Evolutionary conservation across 2,888 invertebrate genomes (phyloP).

Genomic region (Liodrosophila aerea): DNA sequence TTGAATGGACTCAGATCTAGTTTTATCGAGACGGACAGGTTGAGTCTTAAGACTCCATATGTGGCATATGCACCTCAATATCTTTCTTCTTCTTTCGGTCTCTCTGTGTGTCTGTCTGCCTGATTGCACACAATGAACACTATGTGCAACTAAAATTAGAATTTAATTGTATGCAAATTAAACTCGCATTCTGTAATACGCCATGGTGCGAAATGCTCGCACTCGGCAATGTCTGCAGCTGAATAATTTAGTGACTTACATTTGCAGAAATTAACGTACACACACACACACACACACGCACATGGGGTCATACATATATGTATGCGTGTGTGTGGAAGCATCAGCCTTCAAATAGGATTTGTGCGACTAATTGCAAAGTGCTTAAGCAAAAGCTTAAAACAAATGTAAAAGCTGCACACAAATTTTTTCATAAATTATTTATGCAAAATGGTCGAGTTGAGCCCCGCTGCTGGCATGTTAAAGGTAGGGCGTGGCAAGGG

Average conservation of each 20-base stretch:
- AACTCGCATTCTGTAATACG: constrained; percentile 21
- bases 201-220: constrained; percentile 46
- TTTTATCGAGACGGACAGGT: no score
- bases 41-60: no score
- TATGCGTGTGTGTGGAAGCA: constrained; percentile 11
- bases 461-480: constrained; percentile 4
- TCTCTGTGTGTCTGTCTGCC: no score
- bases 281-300: constrained; percentile 12
- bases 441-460: constrained; percentile 50
- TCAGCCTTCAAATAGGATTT: constrained; percentile 69
- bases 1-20: no score
- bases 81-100: not conserved
- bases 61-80: no score
- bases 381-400: constrained; percentile 80
- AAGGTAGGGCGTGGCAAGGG: not conserved
- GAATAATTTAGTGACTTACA: constrained; percentile 73
- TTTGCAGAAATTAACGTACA: constrained; percentile 74
- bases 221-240: constrained; percentile 62
- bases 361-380: constrained; percentile 81
- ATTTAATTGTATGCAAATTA: constrained; percentile 74
- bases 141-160: constrained; percentile 52
- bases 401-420: constrained; percentile 67
- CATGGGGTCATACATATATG: constrained; percentile 24
- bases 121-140: no score
- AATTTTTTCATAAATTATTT: constrained; percentile 79